These are phyloP conservation scores for Percopsis omiscomaycus DNA, from an alignment of 2,797 vertebrate species.

Conservation along the genomic window DNA sequence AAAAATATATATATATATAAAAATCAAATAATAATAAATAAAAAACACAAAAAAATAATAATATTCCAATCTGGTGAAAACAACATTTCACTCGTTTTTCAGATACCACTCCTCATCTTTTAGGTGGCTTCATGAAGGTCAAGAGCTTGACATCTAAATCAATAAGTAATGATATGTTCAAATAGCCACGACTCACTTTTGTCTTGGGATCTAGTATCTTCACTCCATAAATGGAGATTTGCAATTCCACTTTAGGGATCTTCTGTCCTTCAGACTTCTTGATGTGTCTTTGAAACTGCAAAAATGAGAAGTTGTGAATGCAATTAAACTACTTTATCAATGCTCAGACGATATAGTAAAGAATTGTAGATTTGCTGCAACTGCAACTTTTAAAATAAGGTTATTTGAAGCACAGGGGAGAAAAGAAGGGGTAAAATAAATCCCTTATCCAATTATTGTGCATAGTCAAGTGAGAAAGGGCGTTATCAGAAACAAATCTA, in stretches of 20 bases:
- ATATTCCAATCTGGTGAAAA: background rate
- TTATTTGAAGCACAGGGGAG: background rate
- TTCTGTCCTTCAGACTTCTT: constrained; percentile 99
- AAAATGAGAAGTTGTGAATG: constrained; percentile 1
- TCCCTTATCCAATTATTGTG: constrained; percentile 5
- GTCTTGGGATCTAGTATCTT: constrained; percentile 96
- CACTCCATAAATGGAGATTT: constrained; percentile 98
- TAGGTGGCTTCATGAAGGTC: background rate
- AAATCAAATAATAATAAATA: too few relatives aligned
- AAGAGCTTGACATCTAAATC: background rate
- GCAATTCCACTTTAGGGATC: constrained; percentile 93
- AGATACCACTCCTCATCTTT: background rate
- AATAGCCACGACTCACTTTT: constrained; percentile 80
- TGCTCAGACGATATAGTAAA: background rate
- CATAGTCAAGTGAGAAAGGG: background rate
- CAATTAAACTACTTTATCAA: background rate
- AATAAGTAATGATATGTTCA: background rate
- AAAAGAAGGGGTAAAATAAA: background rate
- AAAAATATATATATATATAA: background rate
- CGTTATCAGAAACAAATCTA: background rate
- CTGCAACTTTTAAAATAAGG: too few relatives aligned
- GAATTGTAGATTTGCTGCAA: background rate
- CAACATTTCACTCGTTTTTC: background rate
- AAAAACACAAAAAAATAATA: background rate
- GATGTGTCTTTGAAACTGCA: constrained; percentile 96